Evolutionary conservation across 2,113 vertebrate species (phyloP), one percentile per base, ranked within the genome.

Genomic region (Uropsilus gracilis): DNA sequence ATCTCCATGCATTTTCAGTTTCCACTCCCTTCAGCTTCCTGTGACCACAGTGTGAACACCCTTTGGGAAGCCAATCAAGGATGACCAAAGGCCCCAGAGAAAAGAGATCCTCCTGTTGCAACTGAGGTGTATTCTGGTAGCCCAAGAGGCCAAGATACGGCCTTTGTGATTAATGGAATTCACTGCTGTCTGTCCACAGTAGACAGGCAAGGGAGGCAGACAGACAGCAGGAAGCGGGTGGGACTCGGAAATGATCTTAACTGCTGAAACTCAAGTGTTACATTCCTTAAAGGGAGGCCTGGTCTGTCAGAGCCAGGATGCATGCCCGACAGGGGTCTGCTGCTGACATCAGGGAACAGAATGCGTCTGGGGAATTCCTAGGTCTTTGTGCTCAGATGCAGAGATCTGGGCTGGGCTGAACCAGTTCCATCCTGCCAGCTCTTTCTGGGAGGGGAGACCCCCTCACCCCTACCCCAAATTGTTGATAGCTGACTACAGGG

Each of bases 321-420:
- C 48, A 24, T 24, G 28, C 30, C 46, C 28, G 16, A 13, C 42
- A 44, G 55, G 82, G 76, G 59, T 61, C 83, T 68, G 37, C 83
- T 68, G 37, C 72, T 93, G 90, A 46, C 48, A 22, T 90, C 87
- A 68, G 81, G 72, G 64, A 42, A 84, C 3, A 10, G 42, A 5
- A 30, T 28, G 16, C 83, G 34, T 13, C 46, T 44, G 10, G 59
- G 80, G 64, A 95, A 91, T 96, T 96, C 89, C 93, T 55, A 59
- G 28, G 12, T 90, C 91, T 61, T 61, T 10, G 48, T 73, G 72
- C 12, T 72, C 1, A 0, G 71, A 72, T 44, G 44, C 46, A 42
- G 48, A 87, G 61, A 32, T 57, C 68, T 46, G 63, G 22, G 50
- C 87, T 39, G 82, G 85, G 39, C 44, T 13, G 30, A 61, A 28